Evolutionary conservation across 2,888 invertebrate species (phyloP).

Genomic region (Tillus elongatus): DNA sequence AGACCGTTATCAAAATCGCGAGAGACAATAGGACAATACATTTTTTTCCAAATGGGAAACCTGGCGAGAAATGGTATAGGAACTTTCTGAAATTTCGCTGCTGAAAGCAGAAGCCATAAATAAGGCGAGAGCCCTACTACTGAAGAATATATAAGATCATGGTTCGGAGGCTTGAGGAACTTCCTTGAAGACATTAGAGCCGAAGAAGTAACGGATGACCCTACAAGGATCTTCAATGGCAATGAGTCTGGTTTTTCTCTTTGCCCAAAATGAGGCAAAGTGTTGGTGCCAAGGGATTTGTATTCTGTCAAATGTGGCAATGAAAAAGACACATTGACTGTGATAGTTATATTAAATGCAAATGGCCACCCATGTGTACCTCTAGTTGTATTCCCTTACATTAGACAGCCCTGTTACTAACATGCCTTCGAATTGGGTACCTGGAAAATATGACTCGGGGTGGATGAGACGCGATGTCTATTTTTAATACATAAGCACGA

Average conservation of each 20-base stretch:
- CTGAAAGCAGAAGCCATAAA: constrained; percentile 25
- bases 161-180: constrained; percentile 27
- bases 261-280: constrained; percentile 22
- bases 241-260: constrained; percentile 32
- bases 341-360: neutral
- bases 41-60: constrained; percentile 16
- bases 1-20: constrained; percentile 1
- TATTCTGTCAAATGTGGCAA: constrained; percentile 10
- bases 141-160: constrained; percentile 26
- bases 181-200: constrained; percentile 21
- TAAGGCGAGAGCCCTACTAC: constrained; percentile 27
- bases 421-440: constrained; percentile 19
- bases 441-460: constrained; percentile 22
- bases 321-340: neutral
- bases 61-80: constrained; percentile 25
- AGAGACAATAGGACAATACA: neutral
- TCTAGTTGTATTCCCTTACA: constrained; percentile 20
- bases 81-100: constrained; percentile 25
- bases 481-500: neutral
- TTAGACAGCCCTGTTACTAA: constrained; percentile 17
- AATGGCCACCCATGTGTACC: neutral
- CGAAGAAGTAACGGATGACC: constrained; percentile 24
- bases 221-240: constrained; percentile 28
- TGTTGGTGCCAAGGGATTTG: constrained; percentile 9
- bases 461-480: constrained; percentile 20